phyloP scores from a whole-genome alignment of 2,888 invertebrate genomes.

The Hanleya hanleyi region DNA sequence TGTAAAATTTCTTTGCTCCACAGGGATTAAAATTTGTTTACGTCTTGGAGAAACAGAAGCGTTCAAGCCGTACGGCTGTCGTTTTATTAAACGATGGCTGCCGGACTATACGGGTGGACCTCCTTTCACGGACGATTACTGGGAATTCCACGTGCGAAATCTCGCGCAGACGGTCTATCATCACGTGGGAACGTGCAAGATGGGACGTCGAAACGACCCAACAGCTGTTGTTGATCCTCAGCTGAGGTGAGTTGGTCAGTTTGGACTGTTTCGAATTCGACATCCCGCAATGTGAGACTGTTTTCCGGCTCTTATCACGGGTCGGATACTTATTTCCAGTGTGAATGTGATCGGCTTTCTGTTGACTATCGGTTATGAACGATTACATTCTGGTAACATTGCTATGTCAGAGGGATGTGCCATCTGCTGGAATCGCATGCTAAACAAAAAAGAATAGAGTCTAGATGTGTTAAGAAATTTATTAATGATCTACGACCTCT shows the following conservation, averaged over 20 bases:
- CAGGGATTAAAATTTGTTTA: neutral
- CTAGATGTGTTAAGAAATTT: too few relatives aligned
- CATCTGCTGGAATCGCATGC: too few relatives aligned
- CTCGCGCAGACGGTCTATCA: constrained; percentile 74
- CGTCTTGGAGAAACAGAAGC: constrained; percentile 33
- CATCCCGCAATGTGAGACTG: too few relatives aligned
- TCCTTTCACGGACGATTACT: constrained; percentile 45
- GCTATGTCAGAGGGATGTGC: too few relatives aligned
- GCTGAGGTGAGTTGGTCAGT: constrained; percentile 60
- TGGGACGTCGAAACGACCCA: constrained; percentile 76
- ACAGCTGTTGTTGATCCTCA: constrained; percentile 81
- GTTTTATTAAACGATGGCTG: constrained; percentile 34
- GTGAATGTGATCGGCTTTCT: too few relatives aligned
- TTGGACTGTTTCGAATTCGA: too few relatives aligned
- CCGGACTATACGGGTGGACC: constrained; percentile 42
- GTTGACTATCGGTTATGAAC: too few relatives aligned
- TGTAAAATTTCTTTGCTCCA: neutral
- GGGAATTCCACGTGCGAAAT: constrained; percentile 45
- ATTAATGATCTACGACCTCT: too few relatives aligned
- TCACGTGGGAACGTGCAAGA: constrained; percentile 83
- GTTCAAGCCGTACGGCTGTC: constrained; percentile 38
- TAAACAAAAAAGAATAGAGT: too few relatives aligned
- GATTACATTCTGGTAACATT: too few relatives aligned
- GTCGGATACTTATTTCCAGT: too few relatives aligned
- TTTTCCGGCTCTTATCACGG: too few relatives aligned